Evolutionary conservation across 2,797 vertebrate species (phyloP).

Genomic region (Nannoperca obscura): DNA sequence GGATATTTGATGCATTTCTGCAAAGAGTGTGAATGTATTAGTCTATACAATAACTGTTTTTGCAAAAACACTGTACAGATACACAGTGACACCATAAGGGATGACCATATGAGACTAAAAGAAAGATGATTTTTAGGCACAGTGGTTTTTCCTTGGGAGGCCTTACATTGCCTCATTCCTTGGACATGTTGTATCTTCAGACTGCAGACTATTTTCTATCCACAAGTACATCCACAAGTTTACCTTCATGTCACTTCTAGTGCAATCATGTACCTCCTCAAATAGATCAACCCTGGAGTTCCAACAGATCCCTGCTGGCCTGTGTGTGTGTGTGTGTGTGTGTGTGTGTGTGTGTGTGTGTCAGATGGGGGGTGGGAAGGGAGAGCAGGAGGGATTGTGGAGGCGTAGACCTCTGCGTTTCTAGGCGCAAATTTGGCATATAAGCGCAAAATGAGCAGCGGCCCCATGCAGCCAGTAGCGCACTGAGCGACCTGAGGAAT

Average conservation of each 20-base stretch:
- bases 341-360: background rate
- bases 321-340: slow-evolving; percentile 3
- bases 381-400: slow-evolving; percentile 8
- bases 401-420: slow-evolving; percentile 70
- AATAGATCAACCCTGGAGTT: slow-evolving; percentile 50
- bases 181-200: background rate
- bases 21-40: background rate
- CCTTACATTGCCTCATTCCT: background rate
- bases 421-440: slow-evolving; percentile 77
- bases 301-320: background rate
- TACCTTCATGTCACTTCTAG: slow-evolving; percentile 60
- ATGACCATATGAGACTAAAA: background rate
- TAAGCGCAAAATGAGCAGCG: slow-evolving; percentile 72
- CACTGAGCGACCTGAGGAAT: slow-evolving; percentile 68
- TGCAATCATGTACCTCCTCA: slow-evolving; percentile 54
- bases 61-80: background rate
- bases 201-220: background rate
- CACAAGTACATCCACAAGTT: slow-evolving; percentile 52
- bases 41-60: background rate
- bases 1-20: slow-evolving; percentile 6
- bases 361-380: background rate
- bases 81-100: background rate
- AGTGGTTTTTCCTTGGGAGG: background rate
- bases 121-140: background rate
- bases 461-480: slow-evolving; percentile 41